Conservation (phyloP, 2,797 vertebrate species). For the Poeciliopsis paucimaculata region DNA sequence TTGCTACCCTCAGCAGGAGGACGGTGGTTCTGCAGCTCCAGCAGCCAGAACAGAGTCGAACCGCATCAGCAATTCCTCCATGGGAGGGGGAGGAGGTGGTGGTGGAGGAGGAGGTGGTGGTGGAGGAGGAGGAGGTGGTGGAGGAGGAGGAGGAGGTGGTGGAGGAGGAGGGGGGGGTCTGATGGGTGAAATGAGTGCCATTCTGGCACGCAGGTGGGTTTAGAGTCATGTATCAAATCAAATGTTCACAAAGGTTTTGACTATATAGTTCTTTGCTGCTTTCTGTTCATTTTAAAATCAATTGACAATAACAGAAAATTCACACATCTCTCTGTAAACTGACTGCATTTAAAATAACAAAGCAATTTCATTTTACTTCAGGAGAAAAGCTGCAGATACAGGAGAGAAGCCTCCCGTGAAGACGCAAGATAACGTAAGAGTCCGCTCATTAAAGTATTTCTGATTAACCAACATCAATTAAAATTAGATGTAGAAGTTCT, state of each 20-base stretch:
- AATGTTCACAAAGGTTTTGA: neutral
- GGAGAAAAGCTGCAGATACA: constrained; percentile 83
- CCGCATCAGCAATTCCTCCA: constrained; percentile 75
- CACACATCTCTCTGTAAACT: neutral
- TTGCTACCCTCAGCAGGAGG: constrained; percentile 77
- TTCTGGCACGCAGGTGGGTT: constrained; percentile 88
- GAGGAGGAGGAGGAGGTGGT: constrained; percentile 39
- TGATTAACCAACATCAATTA: neutral
- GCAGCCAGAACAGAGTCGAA: constrained; percentile 76
- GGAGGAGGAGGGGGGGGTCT: constrained; percentile 74
- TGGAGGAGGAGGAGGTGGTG: constrained; percentile 63
- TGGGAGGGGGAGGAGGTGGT: constrained; percentile 75
- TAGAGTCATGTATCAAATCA: neutral
- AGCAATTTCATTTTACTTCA: constrained; percentile 38
- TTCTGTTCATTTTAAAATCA: neutral
- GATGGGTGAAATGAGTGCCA: constrained; percentile 95
- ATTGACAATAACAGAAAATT: neutral
- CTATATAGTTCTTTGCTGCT: neutral
- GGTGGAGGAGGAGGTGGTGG: constrained; percentile 56
- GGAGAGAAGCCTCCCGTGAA: constrained; percentile 76
- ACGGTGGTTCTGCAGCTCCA: constrained; percentile 58
- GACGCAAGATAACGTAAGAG: constrained; percentile 78
- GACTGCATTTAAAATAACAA: neutral
- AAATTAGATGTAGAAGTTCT: neutral
- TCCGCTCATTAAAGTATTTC: constrained; percentile 3